Conservation (phyloP, 1,140 invertebrate species). For the Drosophila sturtevanti region DNA sequence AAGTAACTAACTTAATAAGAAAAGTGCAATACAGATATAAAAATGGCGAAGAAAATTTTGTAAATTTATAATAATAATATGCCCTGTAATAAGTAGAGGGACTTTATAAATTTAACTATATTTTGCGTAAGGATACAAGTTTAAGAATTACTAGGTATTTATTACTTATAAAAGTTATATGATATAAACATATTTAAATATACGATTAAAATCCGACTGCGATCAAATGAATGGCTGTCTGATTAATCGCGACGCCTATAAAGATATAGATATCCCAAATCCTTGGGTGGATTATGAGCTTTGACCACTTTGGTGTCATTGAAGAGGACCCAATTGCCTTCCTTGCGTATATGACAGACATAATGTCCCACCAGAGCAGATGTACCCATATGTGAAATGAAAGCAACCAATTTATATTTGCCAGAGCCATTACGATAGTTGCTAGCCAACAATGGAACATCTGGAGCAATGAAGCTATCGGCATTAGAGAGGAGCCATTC, state of each 20-base stretch:
- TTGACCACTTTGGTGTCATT: slow-evolving; percentile 99
- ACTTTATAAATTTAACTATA: no score
- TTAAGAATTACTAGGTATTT: no score
- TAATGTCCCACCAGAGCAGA: slow-evolving; percentile 98
- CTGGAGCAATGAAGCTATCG: slow-evolving; percentile 85
- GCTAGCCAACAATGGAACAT: slow-evolving; percentile 18
- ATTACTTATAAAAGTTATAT: no score
- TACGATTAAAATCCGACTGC: slow-evolving; percentile 32
- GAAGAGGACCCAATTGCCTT: slow-evolving; percentile 97
- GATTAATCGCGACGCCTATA: slow-evolving; percentile 85
- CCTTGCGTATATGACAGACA: slow-evolving; percentile 96
- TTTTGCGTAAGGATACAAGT: no score
- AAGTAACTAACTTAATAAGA: no score
- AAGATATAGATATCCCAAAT: slow-evolving; percentile 97
- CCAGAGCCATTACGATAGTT: slow-evolving; percentile 69
- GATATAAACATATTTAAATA: no score
- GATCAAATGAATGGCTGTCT: slow-evolving; percentile 39
- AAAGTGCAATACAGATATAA: no score
- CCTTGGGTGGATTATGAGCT: slow-evolving; percentile 97
- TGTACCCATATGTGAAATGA: slow-evolving; percentile 99
- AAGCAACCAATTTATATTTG: slow-evolving; percentile 89
- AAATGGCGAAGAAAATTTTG: no score
- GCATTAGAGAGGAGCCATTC: slow-evolving; percentile 98
- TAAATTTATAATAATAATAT: no score
- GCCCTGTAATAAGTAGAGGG: no score